phyloP scores from a whole-genome alignment of 1,140 invertebrate genomes.

The Dolichoris vasculosae region DNA sequence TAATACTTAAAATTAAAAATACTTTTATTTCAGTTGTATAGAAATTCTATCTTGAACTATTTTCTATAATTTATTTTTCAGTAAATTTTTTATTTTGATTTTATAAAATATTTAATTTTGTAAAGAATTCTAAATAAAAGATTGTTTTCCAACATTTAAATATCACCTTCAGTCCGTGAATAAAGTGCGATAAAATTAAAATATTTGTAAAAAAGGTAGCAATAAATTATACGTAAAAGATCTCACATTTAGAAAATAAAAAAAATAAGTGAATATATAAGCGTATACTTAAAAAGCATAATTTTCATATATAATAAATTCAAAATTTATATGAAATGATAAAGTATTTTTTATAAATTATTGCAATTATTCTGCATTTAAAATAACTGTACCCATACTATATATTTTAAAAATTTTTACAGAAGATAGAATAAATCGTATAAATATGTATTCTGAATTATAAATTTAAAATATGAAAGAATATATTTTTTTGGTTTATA shows the following conservation, averaged over 20 bases:
- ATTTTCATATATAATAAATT: no score
- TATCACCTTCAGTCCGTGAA: not conserved
- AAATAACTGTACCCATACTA: not conserved
- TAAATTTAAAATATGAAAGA: not conserved
- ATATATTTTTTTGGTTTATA: not conserved
- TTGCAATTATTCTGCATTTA: not conserved
- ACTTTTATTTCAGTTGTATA: no score
- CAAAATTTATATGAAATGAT: no score
- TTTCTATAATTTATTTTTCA: not conserved
- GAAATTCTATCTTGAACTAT: not conserved
- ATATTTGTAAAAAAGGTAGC: not conserved
- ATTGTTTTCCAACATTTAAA: not conserved
- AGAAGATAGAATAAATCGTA: not conserved
- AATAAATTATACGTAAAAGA: not conserved
- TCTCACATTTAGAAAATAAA: not conserved
- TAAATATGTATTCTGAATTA: not conserved
- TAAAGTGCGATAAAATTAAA: not conserved
- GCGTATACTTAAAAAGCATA: no score
- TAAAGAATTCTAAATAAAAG: slow-evolving; percentile 27
- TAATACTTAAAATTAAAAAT: no score
- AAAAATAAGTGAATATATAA: not conserved
- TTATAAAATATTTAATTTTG: not conserved
- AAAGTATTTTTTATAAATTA: no score
- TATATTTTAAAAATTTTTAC: not conserved
- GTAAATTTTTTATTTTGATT: not conserved